phyloP scores from a whole-genome alignment of 2,888 invertebrate genomes.

The Aproaerema taeniolella region DNA sequence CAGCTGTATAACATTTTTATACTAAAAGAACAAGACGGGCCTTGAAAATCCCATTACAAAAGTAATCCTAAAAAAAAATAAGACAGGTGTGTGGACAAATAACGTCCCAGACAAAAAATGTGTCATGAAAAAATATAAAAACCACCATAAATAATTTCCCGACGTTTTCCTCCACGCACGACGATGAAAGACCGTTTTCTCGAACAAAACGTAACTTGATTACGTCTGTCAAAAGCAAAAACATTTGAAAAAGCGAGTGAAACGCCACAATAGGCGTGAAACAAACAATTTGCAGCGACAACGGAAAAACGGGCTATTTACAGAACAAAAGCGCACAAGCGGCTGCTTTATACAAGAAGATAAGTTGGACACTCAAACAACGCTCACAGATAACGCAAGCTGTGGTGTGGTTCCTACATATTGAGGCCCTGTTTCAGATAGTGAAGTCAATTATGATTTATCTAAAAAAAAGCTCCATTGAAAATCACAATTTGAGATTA shows the following conservation, averaged over 20 bases:
- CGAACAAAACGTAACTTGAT: conserved; percentile 18
- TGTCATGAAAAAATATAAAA: too few species aligned
- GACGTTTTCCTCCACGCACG: background rate
- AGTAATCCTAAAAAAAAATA: background rate
- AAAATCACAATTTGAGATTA: background rate
- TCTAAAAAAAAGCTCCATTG: background rate
- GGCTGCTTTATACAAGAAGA: conserved; percentile 19
- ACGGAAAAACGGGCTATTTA: conserved; percentile 24
- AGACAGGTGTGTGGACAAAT: background rate
- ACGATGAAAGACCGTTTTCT: background rate
- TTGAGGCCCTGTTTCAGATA: too few species aligned
- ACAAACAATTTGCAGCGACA: conserved; percentile 37
- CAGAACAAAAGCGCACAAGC: conserved; percentile 27
- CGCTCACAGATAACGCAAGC: background rate
- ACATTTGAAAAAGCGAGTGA: conserved; percentile 33
- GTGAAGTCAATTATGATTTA: too few species aligned
- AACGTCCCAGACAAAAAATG: background rate
- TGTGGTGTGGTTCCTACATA: too few species aligned
- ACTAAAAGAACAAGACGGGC: too few species aligned
- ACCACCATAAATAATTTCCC: too few species aligned
- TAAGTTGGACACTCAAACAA: conserved; percentile 14
- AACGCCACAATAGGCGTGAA: conserved; percentile 32
- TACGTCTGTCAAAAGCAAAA: conserved; percentile 35
- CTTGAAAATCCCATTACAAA: too few species aligned
- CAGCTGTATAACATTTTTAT: too few species aligned